Evolutionary conservation across 2,888 invertebrate genomes (phyloP).

Genomic region (Xylophagus ater): DNA sequence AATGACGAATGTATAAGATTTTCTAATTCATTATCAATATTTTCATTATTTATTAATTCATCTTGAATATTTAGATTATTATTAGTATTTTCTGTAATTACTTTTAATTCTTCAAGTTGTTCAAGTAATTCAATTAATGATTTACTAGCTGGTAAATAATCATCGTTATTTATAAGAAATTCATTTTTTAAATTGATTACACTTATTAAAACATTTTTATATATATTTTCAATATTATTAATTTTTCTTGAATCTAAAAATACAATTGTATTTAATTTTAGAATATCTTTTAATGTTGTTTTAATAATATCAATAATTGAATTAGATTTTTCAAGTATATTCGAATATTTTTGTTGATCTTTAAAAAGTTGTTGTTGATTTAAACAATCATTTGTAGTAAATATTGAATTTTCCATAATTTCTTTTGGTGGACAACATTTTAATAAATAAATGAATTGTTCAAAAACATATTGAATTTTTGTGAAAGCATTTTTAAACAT

Average conservation of each 20-base stretch:
- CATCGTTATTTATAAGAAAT: slow-evolving; percentile 9
- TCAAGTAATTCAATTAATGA: slow-evolving; percentile 24
- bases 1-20: slow-evolving; percentile 43
- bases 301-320: slow-evolving; percentile 1
- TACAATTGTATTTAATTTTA: slow-evolving; percentile 24
- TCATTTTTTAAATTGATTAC: slow-evolving; percentile 11
- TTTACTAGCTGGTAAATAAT: slow-evolving; percentile 27
- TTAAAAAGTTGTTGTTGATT: too few species aligned
- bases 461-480: slow-evolving; percentile 40
- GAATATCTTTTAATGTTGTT: slow-evolving; percentile 24
- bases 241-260: slow-evolving; percentile 27
- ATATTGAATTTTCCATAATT: slow-evolving; percentile 23
- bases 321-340: too few species aligned
- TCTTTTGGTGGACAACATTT: slow-evolving; percentile 47
- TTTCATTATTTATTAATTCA: slow-evolving; percentile 17
- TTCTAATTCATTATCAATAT: slow-evolving; percentile 38
- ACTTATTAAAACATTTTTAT: slow-evolving; percentile 6
- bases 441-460: slow-evolving; percentile 57
- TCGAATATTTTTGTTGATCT: too few species aligned
- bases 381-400: too few species aligned
- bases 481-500: slow-evolving; percentile 25
- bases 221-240: slow-evolving; percentile 2
- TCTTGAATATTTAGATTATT: slow-evolving; percentile 15
- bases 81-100: background rate
- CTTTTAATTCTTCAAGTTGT: slow-evolving; percentile 16